Conservation (phyloP, 2,113 vertebrate species). For the Podiceps cristatus region DNA sequence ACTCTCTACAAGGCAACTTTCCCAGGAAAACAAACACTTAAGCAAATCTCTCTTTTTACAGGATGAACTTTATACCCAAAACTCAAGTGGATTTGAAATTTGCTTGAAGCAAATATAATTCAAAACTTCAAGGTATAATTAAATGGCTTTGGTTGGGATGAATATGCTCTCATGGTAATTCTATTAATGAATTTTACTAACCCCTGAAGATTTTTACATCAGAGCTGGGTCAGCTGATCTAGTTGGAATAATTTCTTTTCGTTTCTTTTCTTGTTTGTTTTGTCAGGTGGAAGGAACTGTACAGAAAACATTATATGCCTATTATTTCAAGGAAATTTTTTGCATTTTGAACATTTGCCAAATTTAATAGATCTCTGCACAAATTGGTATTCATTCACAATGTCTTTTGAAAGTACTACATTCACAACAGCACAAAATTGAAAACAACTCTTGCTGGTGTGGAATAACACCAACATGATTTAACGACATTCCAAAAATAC, state of each 20-base stretch:
- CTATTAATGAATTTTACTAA: conserved; percentile 23
- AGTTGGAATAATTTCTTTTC: not conserved
- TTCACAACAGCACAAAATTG: not conserved
- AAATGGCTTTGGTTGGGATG: not conserved
- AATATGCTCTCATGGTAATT: not conserved
- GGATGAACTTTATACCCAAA: not conserved
- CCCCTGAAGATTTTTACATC: not conserved
- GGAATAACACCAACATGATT: not conserved
- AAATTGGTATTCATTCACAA: not conserved
- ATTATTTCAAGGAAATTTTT: conserved; percentile 28
- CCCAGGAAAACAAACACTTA: not conserved
- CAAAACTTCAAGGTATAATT: not conserved
- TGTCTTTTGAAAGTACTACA: not conserved
- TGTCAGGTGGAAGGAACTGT: not conserved
- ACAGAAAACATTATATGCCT: not conserved
- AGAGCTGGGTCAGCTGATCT: not conserved
- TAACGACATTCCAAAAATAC: not conserved
- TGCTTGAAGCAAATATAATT: conserved; percentile 2
- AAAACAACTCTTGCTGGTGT: not conserved
- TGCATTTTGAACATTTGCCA: not conserved
- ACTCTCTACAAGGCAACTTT: not conserved
- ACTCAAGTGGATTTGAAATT: not conserved
- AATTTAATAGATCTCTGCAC: not conserved
- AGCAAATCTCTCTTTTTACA: not conserved
- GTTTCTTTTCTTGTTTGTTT: not conserved